These are phyloP conservation scores for Ditula angustiorana DNA, from an alignment of 2,888 invertebrate species.

Conservation along the genomic window DNA sequence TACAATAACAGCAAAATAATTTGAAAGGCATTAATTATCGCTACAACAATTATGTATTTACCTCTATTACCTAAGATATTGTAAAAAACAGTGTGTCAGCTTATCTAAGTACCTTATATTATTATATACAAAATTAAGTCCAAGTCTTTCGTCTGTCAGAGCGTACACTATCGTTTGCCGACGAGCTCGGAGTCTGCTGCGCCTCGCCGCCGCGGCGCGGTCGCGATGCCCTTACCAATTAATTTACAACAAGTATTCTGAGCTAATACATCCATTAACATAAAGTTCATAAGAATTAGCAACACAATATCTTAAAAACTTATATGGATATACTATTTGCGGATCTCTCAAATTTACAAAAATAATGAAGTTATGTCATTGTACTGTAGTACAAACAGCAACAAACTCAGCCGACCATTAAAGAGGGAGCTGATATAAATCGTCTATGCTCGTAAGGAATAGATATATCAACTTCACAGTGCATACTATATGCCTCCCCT, in stretches of 20 bases:
- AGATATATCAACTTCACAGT: no score
- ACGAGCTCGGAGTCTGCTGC: constrained; percentile 9
- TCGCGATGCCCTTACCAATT: constrained; percentile 34
- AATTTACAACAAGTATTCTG: constrained; percentile 49
- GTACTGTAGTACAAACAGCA: constrained; percentile 15
- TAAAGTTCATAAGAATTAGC: constrained; percentile 69
- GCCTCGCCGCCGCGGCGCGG: constrained; percentile 2
- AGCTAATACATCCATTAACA: constrained; percentile 60
- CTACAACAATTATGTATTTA: constrained; percentile 82
- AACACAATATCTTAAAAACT: constrained; percentile 69
- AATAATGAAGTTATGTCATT: constrained; percentile 23
- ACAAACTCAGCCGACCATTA: no score
- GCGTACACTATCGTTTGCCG: constrained; percentile 10
- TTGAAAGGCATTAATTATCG: constrained; percentile 66
- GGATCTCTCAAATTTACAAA: constrained; percentile 30
- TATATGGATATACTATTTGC: constrained; percentile 56
- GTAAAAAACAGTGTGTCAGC: constrained; percentile 83
- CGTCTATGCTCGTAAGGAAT: no score
- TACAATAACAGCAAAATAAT: constrained; percentile 76
- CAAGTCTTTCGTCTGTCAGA: constrained; percentile 78
- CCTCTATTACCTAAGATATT: constrained; percentile 80
- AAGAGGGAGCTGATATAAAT: no score
- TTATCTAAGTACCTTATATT: constrained; percentile 77
- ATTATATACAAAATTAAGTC: constrained; percentile 83
- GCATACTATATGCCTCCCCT: no score